Conservation (phyloP, 1,140 invertebrate species). For the Euglossa dilemma region DNA sequence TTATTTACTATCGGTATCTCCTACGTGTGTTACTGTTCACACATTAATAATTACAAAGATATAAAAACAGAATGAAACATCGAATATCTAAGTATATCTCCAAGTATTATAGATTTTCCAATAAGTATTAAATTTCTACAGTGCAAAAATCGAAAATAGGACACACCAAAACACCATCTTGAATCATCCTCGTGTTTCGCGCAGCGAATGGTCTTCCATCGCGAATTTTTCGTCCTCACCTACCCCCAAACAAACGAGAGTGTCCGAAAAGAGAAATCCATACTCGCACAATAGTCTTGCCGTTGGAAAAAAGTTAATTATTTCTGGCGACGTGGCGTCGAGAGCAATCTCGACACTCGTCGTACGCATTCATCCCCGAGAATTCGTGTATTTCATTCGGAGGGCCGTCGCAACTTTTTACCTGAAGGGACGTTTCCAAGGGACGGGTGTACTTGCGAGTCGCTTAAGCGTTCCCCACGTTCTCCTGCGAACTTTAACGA, state of each 20-base stretch:
- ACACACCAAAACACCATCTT: no score
- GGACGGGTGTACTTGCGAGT: neutral
- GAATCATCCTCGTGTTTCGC: neutral
- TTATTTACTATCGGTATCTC: no score
- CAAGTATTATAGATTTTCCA: no score
- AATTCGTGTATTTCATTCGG: slow-evolving; percentile 49
- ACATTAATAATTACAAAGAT: no score
- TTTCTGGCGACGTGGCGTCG: slow-evolving; percentile 11
- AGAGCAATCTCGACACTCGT: slow-evolving; percentile 36
- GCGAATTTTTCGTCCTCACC: neutral
- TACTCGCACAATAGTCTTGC: neutral
- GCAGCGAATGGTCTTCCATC: neutral
- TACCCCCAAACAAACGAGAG: neutral
- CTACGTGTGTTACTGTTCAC: no score
- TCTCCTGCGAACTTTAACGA: slow-evolving; percentile 50
- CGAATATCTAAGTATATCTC: no score
- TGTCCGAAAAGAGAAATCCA: neutral
- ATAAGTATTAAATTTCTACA: no score
- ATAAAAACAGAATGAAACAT: no score
- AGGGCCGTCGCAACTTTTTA: slow-evolving; percentile 56
- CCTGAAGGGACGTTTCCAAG: no score
- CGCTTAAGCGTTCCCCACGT: slow-evolving; percentile 31
- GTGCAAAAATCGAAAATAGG: no score
- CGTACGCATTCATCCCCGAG: slow-evolving; percentile 44
- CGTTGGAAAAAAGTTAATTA: slow-evolving; percentile 53